Evolutionary conservation across 2,888 invertebrate species (phyloP).

Genomic region (Chrysomela aeneicollis): DNA sequence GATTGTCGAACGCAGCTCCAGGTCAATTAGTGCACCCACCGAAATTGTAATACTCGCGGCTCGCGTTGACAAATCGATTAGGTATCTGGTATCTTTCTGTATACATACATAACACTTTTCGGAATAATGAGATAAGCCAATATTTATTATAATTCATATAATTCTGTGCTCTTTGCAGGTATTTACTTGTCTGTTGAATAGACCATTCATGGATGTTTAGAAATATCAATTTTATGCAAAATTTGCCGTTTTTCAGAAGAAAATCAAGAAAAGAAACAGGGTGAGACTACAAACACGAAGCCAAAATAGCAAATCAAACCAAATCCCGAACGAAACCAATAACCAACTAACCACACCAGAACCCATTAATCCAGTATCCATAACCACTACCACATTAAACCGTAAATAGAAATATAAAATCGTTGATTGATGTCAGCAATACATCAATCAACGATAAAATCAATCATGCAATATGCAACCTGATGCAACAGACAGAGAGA

Average conservation of each 20-base stretch:
- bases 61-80: conserved; percentile 66
- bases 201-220: not conserved
- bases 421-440: no score
- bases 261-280: not conserved
- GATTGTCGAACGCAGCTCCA: conserved; percentile 61
- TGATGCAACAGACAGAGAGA: no score
- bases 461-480: no score
- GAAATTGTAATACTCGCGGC: conserved; percentile 65
- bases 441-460: no score
- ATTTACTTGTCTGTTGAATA: not conserved
- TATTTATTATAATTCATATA: conserved; percentile 16
- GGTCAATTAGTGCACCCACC: conserved; percentile 65
- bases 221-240: not conserved
- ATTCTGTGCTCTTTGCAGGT: not conserved
- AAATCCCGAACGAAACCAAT: no score
- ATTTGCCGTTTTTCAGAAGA: not conserved
- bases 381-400: no score
- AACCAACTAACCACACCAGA: no score
- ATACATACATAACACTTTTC: conserved; percentile 48
- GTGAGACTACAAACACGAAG: not conserved
- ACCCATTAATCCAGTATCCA: no score
- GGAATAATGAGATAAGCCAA: conserved; percentile 39
- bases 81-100: conserved; percentile 57
- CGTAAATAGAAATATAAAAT: no score
- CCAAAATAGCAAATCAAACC: not conserved